A percentile compares a stretch with the other conserved stretches of the same genome.
Conservation (phyloP, 2,888 invertebrate genomes). For the Cotesia congregata region DNA sequence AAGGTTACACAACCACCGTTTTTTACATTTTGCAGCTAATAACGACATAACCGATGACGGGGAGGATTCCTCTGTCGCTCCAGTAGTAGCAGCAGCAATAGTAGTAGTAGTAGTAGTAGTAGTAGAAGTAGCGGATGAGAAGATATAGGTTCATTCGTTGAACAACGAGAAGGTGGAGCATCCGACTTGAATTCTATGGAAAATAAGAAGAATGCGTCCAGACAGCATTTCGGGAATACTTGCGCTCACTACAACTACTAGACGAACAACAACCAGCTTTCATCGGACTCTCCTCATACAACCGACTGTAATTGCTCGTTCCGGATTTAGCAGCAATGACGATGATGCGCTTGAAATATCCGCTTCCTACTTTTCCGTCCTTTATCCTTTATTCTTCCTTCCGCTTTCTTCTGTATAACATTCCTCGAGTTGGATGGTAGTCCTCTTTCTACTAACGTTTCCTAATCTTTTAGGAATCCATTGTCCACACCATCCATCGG, state of each 20-base stretch:
- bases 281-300: conserved; percentile 15
- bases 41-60: neutral
- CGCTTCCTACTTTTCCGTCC: conserved; percentile 38
- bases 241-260: conserved; percentile 13
- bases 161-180: conserved; percentile 14
- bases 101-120: neutral
- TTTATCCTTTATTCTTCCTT: conserved; percentile 24
- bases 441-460: neutral
- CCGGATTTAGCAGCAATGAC: conserved; percentile 38
- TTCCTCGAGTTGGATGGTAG: no score
- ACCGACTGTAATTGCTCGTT: conserved; percentile 42
- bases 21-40: conserved; percentile 20
- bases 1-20: conserved; percentile 52
- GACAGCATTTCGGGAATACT: conserved; percentile 35
- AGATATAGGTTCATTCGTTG: neutral
- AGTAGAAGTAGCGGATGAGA: neutral
- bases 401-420: conserved; percentile 36
- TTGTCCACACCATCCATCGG: no score
- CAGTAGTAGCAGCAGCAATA: neutral
- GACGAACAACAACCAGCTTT: conserved; percentile 4
- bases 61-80: conserved; percentile 8
- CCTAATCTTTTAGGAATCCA: neutral
- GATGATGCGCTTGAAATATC: conserved; percentile 44
- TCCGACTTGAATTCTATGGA: conserved; percentile 19
- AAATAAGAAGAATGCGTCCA: conserved; percentile 35